phyloP scores from a whole-genome alignment of 1,140 invertebrate species.

The Lepidurus arcticus region DNA sequence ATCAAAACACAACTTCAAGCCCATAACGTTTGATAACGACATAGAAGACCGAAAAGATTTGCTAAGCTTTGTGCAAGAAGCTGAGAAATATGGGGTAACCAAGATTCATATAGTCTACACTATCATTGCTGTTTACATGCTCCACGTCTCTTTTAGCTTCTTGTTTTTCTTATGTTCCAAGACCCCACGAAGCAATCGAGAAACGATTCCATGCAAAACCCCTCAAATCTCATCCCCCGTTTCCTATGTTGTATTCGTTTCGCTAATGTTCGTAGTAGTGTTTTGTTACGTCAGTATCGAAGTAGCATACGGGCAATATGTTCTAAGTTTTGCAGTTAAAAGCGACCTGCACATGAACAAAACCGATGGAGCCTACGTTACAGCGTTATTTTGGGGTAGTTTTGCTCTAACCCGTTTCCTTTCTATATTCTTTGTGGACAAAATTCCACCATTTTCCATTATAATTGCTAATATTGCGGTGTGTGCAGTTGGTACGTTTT shows the following conservation, averaged over 20 bases:
- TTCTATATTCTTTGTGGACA: constrained; percentile 42
- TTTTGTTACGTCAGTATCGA: constrained; percentile 47
- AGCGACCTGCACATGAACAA: constrained; percentile 41
- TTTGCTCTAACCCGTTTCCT: constrained; percentile 47
- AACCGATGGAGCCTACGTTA: constrained; percentile 44
- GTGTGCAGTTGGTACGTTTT: constrained; percentile 43
- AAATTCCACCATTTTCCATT: background rate
- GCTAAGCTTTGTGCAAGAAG: background rate
- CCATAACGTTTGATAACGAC: constrained; percentile 40
- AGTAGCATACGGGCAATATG: constrained; percentile 48
- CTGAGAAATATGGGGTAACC: constrained; percentile 43
- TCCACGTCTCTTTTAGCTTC: constrained; percentile 46
- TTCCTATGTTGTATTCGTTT: constrained; percentile 41
- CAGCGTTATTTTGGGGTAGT: constrained; percentile 49
- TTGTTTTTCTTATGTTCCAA: constrained; percentile 45
- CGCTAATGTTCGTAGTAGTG: constrained; percentile 47
- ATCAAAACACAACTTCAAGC: constrained; percentile 34
- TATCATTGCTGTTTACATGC: constrained; percentile 46
- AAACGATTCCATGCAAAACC: background rate
- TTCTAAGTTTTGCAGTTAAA: constrained; percentile 45
- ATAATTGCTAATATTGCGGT: constrained; percentile 43
- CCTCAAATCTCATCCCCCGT: background rate
- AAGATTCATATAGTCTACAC: constrained; percentile 49
- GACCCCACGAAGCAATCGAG: constrained; percentile 38
- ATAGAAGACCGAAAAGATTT: constrained; percentile 36